Base-by-base conservation (phyloP, 2,113 vertebrate genomes). In the Irena cyanogastra region DNA sequence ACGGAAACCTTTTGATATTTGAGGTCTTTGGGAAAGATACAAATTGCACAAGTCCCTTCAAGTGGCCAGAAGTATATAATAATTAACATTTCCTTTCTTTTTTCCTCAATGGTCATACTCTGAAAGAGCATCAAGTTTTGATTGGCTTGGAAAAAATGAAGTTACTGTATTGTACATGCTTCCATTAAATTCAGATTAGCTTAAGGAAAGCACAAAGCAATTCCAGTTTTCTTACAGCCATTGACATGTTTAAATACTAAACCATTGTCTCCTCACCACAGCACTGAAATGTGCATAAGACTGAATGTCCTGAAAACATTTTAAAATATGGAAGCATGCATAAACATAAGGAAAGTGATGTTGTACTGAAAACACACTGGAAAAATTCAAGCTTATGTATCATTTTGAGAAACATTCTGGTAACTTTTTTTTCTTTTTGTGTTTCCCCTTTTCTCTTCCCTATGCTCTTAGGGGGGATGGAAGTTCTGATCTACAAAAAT, bases 351-450 rank as follows among this genome's bases (percentile, higher is more conserved):
- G 19, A 10, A 68, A 54, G 35, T 24, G 47, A 90, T 23, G 23
- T 3, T n/a, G 19, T 10, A 31, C 26, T 75, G 41, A 78, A 77
- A 57, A 60, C 28, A 60, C 16, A 27, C 0, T 21, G 41, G 41
- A 65, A 83, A 87, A 70, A n/a, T 8, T 28, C n/a, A 89, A 68
- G 31, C 16, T 59, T 14, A 14, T 1, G 6, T 20, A 50, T 14
- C 3, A 31, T 41, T 71, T 45, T 63, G 7, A 93, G 27, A 66
- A 75, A 54, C 1, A 33, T 16, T 13, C 10, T 7, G 4, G 1
- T 10, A 11, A n/a, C 17, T 24, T 21, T 52, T 31, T 39, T 33
- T 8, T 1, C 1, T 10, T 44, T 41, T 37, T 24, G 0, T n/a
- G 69, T 39, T 53, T 11, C 11, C 17, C 16, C 7, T 49, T 64